Evolutionary conservation across 2,113 vertebrate genomes (phyloP).

Genomic region (Onychostruthus taczanowskii): DNA sequence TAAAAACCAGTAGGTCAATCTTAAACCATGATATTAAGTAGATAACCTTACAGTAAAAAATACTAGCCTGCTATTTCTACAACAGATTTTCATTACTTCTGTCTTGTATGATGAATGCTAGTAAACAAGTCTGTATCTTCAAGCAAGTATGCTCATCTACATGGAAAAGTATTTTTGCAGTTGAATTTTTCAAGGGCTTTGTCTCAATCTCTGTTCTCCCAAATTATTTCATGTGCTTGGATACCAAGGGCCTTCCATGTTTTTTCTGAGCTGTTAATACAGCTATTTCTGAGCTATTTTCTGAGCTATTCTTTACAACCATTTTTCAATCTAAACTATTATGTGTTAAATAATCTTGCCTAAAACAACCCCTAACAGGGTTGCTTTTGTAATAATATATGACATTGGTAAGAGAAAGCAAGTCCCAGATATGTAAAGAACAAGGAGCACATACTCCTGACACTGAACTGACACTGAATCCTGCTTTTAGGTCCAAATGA

Average conservation of each 20-base stretch:
- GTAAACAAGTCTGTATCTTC: not conserved
- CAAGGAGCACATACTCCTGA: not conserved
- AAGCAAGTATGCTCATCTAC: not conserved
- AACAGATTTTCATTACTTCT: not conserved
- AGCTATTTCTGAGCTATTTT: not conserved
- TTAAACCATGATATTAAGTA: not conserved
- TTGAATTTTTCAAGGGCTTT: not conserved
- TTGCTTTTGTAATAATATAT: not conserved
- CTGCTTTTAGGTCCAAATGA: not conserved
- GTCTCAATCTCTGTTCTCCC: not conserved
- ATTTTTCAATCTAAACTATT: not conserved
- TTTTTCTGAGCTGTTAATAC: not conserved
- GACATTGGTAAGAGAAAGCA: not conserved
- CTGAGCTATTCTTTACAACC: not conserved
- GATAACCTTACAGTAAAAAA: not conserved
- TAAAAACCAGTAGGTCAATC: not conserved
- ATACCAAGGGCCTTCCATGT: not conserved
- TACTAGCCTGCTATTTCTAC: not conserved
- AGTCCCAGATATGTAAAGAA: not conserved
- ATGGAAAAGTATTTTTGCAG: not conserved
- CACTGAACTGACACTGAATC: not conserved
- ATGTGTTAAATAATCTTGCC: not conserved
- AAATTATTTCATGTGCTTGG: not conserved
- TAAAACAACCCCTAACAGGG: not conserved
- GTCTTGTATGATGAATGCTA: not conserved